Conservation (phyloP, 1,140 invertebrate species). For the Chrysoperla carnea region DNA sequence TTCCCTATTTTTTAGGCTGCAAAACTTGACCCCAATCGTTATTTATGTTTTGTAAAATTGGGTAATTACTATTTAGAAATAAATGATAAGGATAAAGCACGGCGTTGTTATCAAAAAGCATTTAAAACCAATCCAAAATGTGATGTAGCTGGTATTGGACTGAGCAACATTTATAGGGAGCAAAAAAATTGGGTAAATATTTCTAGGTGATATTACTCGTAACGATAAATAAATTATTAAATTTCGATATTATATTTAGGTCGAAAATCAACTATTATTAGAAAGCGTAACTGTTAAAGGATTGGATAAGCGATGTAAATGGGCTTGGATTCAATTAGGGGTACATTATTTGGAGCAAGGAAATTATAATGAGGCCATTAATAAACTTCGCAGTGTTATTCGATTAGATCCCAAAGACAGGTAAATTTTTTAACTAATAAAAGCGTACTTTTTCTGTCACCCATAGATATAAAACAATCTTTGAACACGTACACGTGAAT, state of each 20-base stretch:
- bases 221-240: conserved; percentile 1
- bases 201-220: conserved; percentile 1
- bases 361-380: conserved; percentile 52
- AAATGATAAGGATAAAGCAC: conserved; percentile 45
- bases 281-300: conserved; percentile 31
- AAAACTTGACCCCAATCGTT: conserved; percentile 50
- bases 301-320: conserved; percentile 36
- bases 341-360: conserved; percentile 53
- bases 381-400: conserved; percentile 56
- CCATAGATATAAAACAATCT: no score
- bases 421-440: conserved; percentile 16
- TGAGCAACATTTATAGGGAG: conserved; percentile 56
- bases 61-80: conserved; percentile 50
- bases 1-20: conserved; percentile 30
- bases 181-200: conserved; percentile 40
- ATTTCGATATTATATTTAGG: conserved; percentile 21
- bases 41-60: conserved; percentile 54
- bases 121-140: conserved; percentile 50
- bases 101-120: conserved; percentile 69
- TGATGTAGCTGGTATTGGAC: conserved; percentile 43
- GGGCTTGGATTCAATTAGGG: conserved; percentile 68
- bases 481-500: no score
- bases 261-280: conserved; percentile 51
- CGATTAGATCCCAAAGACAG: conserved; percentile 48
- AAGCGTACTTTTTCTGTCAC: no score